phyloP scores from a whole-genome alignment of 2,888 invertebrate genomes.

The Branchellion lobata region DNA sequence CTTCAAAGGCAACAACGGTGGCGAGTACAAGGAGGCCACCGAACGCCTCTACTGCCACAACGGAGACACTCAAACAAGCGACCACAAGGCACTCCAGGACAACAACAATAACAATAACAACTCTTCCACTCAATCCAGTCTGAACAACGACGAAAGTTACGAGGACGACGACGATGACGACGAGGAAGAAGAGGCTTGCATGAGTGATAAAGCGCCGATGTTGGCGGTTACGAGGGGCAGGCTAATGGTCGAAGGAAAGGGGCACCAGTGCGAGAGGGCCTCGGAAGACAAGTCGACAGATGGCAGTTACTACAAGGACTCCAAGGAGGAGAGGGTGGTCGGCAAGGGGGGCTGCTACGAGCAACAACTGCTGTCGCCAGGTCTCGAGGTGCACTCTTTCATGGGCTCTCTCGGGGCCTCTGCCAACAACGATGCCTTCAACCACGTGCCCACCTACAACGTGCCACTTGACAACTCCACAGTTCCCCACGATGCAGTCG shows the following conservation, averaged over 20 bases:
- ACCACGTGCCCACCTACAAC: background rate
- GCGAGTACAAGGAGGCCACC: no score
- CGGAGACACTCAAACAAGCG: no score
- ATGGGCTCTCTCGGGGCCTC: background rate
- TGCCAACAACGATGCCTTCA: background rate
- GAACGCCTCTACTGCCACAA: no score
- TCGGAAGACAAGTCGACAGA: no score
- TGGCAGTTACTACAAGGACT: background rate
- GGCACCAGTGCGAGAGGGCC: background rate
- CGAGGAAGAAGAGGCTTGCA: background rate
- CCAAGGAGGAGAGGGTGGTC: background rate
- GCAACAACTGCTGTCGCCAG: slow-evolving; percentile 31
- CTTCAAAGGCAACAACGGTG: no score
- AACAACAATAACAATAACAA: no score
- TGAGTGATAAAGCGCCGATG: no score
- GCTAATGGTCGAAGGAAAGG: no score
- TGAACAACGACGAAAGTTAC: background rate
- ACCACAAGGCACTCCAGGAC: no score
- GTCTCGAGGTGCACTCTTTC: slow-evolving; percentile 12
- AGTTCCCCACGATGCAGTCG: background rate
- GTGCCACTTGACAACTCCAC: background rate
- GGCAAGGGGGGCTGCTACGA: background rate
- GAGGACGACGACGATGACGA: background rate
- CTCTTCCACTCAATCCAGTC: no score
- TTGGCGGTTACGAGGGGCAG: no score